Base-by-base conservation (phyloP, 2,113 vertebrate species). In the Pimephales promelas region DNA sequence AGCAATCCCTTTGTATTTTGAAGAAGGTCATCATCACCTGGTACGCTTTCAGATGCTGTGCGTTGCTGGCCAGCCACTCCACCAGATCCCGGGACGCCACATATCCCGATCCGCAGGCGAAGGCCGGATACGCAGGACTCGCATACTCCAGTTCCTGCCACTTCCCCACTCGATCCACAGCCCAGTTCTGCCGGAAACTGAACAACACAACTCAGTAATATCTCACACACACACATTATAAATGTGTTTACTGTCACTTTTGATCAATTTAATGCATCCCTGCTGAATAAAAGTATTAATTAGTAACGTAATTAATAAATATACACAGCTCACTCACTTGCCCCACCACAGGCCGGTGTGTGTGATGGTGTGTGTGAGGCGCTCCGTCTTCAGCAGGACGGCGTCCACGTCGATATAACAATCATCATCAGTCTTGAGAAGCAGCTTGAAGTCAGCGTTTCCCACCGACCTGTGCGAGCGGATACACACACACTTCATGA, bases 121-220 rank as follows among this genome's bases (percentile, higher is more conserved):
- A 99, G 3, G 97, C 97, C 0, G 98, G 98, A 90, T 99, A 99
- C 0, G 96, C 97, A 0, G 97, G 97, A 84, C 97, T 97, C 1
- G 96, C 93, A 61, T 99, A 99, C 85, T 99, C 96, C 89, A 99
- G 90, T 89, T 99, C 98, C 92, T 98, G 97, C 98, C 98, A 99
- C 88, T 99, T 99, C 62, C 98, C 97, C 0, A 96, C 95, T 18
- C 96, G 95, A 90, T 99, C 98, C 87, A 99, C 98, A 0, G 98
- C 97, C 98, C 98, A 99, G 20, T 96, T 99, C 91, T 98, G 92
- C 75, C 98, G 96, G 95, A 99, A 99, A 97, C 98, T 99, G 90
- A 92, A 59, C 11, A 4, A 26, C 10, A 59, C 57, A 59, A 52
- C 49, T 52, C 5, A 0, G 36, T 40, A 40, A 40, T 40, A 34